phyloP scores from a whole-genome alignment of 2,113 vertebrate genomes.

The Ictalurus furcatus region DNA sequence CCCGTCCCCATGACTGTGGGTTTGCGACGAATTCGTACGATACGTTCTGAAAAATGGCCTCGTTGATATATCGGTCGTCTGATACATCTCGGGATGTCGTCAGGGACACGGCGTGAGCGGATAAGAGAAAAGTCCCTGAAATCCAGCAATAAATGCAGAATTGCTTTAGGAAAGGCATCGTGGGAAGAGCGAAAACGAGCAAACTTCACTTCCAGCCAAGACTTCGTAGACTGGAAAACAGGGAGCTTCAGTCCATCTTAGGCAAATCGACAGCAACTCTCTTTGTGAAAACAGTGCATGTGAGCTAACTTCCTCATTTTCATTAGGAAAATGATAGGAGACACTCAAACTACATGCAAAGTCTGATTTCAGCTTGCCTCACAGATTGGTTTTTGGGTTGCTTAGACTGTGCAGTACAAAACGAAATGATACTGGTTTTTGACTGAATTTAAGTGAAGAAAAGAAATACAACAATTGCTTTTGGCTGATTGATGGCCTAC shows the following conservation, averaged over 20 bases:
- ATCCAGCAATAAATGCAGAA: slow-evolving; percentile 61
- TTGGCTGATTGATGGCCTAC: background rate
- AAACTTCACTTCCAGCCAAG: slow-evolving; percentile 17
- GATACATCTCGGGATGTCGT: too few species aligned
- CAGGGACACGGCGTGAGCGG: background rate
- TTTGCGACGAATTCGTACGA: slow-evolving; percentile 64
- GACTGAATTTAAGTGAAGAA: background rate
- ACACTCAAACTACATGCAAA: slow-evolving; percentile 78
- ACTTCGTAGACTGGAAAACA: slow-evolving; percentile 31
- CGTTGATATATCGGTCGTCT: background rate
- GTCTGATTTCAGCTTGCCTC: slow-evolving; percentile 41
- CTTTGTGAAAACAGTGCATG: slow-evolving; percentile 66
- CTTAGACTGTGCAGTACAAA: background rate
- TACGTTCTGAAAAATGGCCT: slow-evolving; percentile 53
- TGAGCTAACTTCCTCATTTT: slow-evolving; percentile 59
- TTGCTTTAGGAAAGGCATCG: slow-evolving; percentile 55
- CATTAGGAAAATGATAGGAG: slow-evolving; percentile 74
- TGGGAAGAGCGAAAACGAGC: slow-evolving; percentile 38
- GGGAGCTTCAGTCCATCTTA: slow-evolving; percentile 52
- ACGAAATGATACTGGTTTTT: background rate
- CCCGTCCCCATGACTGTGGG: slow-evolving; percentile 61
- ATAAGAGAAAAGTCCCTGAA: slow-evolving; percentile 50
- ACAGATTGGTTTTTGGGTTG: slow-evolving; percentile 23
- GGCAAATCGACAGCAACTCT: slow-evolving; percentile 66
- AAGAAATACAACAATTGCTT: background rate